Base-by-base conservation (phyloP, 2,888 invertebrate species). In the Ellobium chinense region DNA sequence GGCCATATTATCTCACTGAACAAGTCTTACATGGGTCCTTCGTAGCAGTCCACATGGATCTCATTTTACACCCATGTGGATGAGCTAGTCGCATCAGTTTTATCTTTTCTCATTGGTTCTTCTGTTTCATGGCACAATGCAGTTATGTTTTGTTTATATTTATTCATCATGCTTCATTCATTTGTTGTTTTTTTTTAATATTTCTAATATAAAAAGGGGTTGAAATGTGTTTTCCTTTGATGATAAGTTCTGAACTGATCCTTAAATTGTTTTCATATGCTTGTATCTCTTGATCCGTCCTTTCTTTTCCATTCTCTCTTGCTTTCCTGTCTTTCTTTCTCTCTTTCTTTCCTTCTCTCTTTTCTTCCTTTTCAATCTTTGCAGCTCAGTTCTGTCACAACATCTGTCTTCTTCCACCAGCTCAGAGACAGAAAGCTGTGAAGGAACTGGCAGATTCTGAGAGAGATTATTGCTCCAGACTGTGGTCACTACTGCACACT, bases 401-500 rank as follows among this genome's bases (percentile, higher is more conserved):
- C 21, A 9, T 66, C 24, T 21, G 21, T 58, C n/a, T 12, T 58
- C 24, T 46, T 12, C 24, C 24, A 0, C 2, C 83, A 89, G 90
- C 87, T 21, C 87, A 88, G 74, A 82, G 90, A 69, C 88, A 88
- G 69, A 86, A 88, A 70, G 84, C 88, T 34, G 87, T 87, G 1
- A 83, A 89, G 77, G 93, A 93, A 81, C 88, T 94, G 31, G 84
- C 93, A 2, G 93, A 93, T 66, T 92, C 93, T 0, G 94, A 94
- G 82, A 88, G 92, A 72, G 92, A 92, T 65, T 94, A 93, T 87
- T 94, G 93, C 85, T 87, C 90, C 24, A 91, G 91, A n/a, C 88
- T 94, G 63, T 93, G 93, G 92, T 91, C 91, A 0, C 87, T 94
- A 54, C 88, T 93, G 63, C 93, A 93, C 78, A 91, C 89, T 24